Evolutionary conservation across 2,797 vertebrate species (phyloP), one percentile per base, ranked within the genome.

Genomic region (Lerista edwardsae): DNA sequence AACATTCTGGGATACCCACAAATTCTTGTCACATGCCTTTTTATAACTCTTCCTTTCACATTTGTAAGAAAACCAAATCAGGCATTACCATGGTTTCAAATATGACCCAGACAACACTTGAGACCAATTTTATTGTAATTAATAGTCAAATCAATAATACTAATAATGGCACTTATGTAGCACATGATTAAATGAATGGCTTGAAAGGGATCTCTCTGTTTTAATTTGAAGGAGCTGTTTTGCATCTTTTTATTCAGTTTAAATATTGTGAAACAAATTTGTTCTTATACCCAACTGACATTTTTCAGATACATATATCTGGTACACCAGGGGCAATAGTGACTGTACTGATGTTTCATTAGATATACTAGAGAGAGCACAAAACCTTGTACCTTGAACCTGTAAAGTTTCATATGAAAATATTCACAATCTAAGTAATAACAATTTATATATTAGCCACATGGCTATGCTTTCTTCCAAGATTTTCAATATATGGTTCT

Each of bases 351-450:
- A 34, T 80, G 23, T 76, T 83, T 84, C 82, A 77, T 68, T 73
- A 62, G 71, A 36, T 81, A 47, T 69, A 67, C 21, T 2, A 61
- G 34, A 44, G 51, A 61, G 34, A 44, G 51, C 15, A 12, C 36
- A 72, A 75, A 64, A 31, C 74, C 29, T 85, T 88, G 74, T 27
- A 8, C 14, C 25, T 77, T 67, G 59, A 88, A 74, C 79, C 51
- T 85, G 77, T 51, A 75, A 87, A 67, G 27, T 27, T 17, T 36
- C 55, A 57, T 29, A 25, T 78, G 75, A 76, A 79, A n/a, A 31
- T 41, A 9, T 79, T 75, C 55, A 44, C 41, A 44, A 44, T 44
- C 41, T 44, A 44, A 44, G 41, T 90, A 77, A 61, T 73, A 51
- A 79, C 34, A 8, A 44, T 44, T 44, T n/a, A n/a, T n/a, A 44